These are phyloP conservation scores for Zaprionus kolodkinae DNA, from an alignment of 1,140 invertebrate genomes.

Conservation along the genomic window DNA sequence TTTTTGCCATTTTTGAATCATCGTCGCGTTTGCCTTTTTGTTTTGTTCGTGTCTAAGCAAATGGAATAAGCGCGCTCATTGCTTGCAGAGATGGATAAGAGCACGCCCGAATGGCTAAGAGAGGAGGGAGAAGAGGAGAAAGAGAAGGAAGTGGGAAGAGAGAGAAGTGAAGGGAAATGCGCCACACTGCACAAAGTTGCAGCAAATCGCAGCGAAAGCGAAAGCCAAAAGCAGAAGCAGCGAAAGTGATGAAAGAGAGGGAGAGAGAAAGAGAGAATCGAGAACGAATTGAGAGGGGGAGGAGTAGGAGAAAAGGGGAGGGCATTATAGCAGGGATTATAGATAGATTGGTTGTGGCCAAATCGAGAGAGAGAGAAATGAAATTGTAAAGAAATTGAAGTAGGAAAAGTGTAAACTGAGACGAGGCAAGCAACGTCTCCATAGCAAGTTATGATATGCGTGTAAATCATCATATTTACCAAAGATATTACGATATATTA, in stretches of 20 bases:
- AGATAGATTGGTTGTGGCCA: background rate
- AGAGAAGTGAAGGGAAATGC: constrained; percentile 34
- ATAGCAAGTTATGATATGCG: too few species aligned
- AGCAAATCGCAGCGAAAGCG: constrained; percentile 21
- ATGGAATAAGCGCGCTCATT: constrained; percentile 81
- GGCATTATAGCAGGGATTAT: background rate
- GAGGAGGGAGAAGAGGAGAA: background rate
- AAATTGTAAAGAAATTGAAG: background rate
- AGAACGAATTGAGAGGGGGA: background rate
- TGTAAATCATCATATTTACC: too few species aligned
- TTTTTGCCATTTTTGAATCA: constrained; percentile 28
- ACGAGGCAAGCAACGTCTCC: too few species aligned
- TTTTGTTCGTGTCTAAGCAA: constrained; percentile 79
- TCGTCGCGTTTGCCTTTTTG: constrained; percentile 17
- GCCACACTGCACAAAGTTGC: constrained; percentile 42
- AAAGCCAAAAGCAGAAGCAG: background rate
- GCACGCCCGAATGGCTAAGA: constrained; percentile 27
- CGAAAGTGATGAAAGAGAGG: constrained; percentile 12
- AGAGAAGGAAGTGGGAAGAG: background rate
- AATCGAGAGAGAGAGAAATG: background rate
- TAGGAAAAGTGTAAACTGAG: too few species aligned
- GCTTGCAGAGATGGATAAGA: constrained; percentile 44
- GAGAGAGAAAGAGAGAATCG: background rate
- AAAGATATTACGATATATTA: too few species aligned
- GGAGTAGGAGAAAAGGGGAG: too few species aligned